Percentiles rank a stretch among this genome's conserved stretches.
These are phyloP conservation scores for Euglossa dilemma DNA, from an alignment of 1,140 invertebrate genomes.

Conservation along the genomic window DNA sequence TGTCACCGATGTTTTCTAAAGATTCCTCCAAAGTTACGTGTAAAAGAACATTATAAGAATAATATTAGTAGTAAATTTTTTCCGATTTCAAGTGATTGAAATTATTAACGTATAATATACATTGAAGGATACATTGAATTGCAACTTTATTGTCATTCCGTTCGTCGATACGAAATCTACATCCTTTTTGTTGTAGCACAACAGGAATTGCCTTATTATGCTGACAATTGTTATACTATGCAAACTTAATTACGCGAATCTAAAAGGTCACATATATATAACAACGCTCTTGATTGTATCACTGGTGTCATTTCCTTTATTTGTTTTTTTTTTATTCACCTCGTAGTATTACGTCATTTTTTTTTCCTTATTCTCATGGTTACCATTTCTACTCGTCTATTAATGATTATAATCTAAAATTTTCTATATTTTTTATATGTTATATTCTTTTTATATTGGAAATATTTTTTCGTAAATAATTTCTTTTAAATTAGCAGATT, in stretches of 20 bases:
- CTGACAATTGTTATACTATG: not conserved
- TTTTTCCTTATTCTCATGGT: not conserved
- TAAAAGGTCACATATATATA: not conserved
- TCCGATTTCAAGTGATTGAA: too few relatives aligned
- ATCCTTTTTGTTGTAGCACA: not conserved
- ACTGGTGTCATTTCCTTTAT: not conserved
- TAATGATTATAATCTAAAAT: too few relatives aligned
- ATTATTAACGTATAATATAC: too few relatives aligned
- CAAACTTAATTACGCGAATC: conserved; percentile 3
- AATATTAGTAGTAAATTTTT: too few relatives aligned
- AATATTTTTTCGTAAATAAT: too few relatives aligned
- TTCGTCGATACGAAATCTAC: not conserved
- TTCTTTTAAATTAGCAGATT: too few relatives aligned
- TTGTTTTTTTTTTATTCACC: not conserved
- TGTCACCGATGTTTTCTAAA: too few relatives aligned
- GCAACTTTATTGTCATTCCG: not conserved
- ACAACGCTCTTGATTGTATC: too few relatives aligned
- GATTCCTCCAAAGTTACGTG: too few relatives aligned
- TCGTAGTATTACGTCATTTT: not conserved
- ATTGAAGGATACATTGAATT: not conserved
- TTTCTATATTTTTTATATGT: too few relatives aligned
- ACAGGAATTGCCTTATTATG: conserved; percentile 12
- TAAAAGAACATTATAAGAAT: too few relatives aligned
- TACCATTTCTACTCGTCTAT: not conserved
- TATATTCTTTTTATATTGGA: too few relatives aligned